A percentile compares a stretch with the other conserved stretches of the same genome.
Conservation (phyloP, 1,140 invertebrate species). For the Eurosta solidaginis region DNA sequence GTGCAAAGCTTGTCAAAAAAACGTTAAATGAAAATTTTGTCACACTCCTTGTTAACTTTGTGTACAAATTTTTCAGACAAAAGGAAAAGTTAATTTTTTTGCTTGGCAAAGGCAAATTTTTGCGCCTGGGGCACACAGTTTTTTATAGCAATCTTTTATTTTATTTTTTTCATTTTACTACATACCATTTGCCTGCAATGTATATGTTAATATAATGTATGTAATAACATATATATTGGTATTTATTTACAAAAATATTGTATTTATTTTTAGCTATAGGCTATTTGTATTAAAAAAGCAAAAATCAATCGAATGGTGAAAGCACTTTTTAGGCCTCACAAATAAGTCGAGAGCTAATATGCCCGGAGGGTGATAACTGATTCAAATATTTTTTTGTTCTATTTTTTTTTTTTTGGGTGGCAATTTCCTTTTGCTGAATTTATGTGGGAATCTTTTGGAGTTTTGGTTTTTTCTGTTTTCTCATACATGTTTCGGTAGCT, state of each 20-base stretch:
- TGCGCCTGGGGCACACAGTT: not conserved
- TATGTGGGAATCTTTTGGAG: too few species aligned
- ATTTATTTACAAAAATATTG: not conserved
- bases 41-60: not conserved
- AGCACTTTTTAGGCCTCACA: not conserved
- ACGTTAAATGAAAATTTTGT: slow-evolving; percentile 1
- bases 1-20: not conserved
- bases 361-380: too few species aligned
- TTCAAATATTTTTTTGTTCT: too few species aligned
- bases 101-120: not conserved
- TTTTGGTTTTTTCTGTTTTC: too few species aligned
- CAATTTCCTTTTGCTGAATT: too few species aligned
- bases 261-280: not conserved
- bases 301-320: not conserved
- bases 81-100: not conserved
- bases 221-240: not conserved
- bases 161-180: not conserved
- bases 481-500: too few species aligned
- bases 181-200: not conserved
- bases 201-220: not conserved
- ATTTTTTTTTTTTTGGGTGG: too few species aligned
- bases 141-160: not conserved
- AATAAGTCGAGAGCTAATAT: not conserved
- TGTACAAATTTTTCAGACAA: not conserved
- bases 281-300: slow-evolving; percentile 2